Evolutionary conservation across 37 sponge, comb jelly and placozoan species (phyloP).

Genomic region (Halichondria panicea): DNA sequence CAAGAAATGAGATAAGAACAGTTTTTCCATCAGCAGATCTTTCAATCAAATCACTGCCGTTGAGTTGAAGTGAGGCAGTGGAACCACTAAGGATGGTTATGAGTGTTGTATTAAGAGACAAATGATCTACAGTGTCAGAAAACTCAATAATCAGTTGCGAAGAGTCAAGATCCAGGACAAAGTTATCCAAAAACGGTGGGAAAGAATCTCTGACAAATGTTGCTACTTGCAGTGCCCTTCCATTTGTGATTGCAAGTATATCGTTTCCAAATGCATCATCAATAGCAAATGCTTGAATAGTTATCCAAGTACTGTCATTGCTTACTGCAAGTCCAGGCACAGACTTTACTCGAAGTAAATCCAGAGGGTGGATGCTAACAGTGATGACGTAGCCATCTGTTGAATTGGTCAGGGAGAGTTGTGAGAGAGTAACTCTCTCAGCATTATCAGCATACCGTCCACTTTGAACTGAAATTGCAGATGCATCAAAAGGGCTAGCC

Average conservation of each 20-base stretch:
- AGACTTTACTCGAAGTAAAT: slow-evolving; percentile 67
- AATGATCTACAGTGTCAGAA: slow-evolving; percentile 69
- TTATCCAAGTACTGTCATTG: slow-evolving; percentile 66
- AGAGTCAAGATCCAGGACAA: slow-evolving; percentile 67
- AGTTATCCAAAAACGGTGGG: slow-evolving; percentile 51
- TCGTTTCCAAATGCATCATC: slow-evolving; percentile 67
- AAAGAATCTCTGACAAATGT: slow-evolving; percentile 54
- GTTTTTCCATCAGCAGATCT: slow-evolving; percentile 65
- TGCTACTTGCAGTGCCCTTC: slow-evolving; percentile 68
- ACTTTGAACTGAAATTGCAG: slow-evolving; percentile 76
- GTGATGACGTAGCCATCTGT: slow-evolving; percentile 63
- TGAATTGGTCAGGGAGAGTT: slow-evolving; percentile 36
- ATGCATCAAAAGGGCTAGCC: slow-evolving; percentile 57
- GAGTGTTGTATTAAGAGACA: slow-evolving; percentile 26
- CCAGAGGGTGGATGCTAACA: slow-evolving; percentile 61
- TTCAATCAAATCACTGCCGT: slow-evolving; percentile 10
- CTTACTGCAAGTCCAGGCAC: slow-evolving; percentile 47
- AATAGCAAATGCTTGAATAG: slow-evolving; percentile 85
- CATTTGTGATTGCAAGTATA: slow-evolving; percentile 90
- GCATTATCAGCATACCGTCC: not conserved
- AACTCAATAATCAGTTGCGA: slow-evolving; percentile 77
- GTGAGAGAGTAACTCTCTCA: slow-evolving; percentile 29
- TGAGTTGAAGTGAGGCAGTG: not conserved
- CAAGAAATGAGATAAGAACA: slow-evolving; percentile 10
- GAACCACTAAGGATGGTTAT: slow-evolving; percentile 39